phyloP scores from a whole-genome alignment of 1,140 invertebrate genomes.

The Maconellicoccus hirsutus region DNA sequence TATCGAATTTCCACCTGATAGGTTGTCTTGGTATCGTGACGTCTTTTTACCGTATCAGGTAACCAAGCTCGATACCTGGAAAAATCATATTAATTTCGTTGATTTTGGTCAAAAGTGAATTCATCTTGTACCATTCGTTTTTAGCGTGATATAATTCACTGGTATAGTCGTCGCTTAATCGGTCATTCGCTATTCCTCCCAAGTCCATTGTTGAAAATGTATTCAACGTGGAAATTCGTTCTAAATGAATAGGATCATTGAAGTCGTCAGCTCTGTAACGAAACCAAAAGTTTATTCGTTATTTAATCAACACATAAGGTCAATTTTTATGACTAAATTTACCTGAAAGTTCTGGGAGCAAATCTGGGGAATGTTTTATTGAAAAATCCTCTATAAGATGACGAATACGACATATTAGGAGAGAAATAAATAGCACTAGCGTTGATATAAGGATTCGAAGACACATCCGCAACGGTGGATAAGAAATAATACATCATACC shows the following conservation, averaged over 20 bases:
- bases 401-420: constrained; percentile 85
- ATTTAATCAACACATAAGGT: too few relatives aligned
- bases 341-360: constrained; percentile 77
- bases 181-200: constrained; percentile 61
- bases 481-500: constrained; percentile 98
- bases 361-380: constrained; percentile 93
- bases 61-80: constrained; percentile 65
- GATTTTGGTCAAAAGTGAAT: constrained; percentile 29
- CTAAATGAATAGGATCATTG: constrained; percentile 84
- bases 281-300: neutral
- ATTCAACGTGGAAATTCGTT: constrained; percentile 81
- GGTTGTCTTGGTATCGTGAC: constrained; percentile 90
- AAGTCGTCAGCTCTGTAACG: constrained; percentile 71
- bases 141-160: constrained; percentile 66
- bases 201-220: constrained; percentile 73
- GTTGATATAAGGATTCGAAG: constrained; percentile 84
- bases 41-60: constrained; percentile 64
- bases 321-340: constrained; percentile 25
- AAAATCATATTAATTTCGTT: constrained; percentile 27
- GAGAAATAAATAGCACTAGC: constrained; percentile 89
- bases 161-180: constrained; percentile 74
- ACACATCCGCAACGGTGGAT: constrained; percentile 87
- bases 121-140: constrained; percentile 87
- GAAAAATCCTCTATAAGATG: constrained; percentile 90
- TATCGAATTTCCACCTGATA: constrained; percentile 82